phyloP scores from a whole-genome alignment of 2,888 invertebrate genomes.

The Scaptomyza cyrtandrae region DNA sequence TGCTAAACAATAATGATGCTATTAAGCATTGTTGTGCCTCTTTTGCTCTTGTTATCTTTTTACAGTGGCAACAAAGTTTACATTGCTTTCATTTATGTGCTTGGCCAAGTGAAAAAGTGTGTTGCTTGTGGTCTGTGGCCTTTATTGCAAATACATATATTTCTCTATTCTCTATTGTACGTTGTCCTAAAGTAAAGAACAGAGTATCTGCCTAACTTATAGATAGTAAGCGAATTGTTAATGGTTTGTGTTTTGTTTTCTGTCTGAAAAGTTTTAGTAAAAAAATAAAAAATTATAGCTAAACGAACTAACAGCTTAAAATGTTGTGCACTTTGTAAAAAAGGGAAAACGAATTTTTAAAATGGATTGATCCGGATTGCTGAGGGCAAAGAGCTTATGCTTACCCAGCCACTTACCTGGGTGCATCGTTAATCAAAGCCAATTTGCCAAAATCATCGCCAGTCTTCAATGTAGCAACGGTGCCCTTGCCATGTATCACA shows the following conservation, averaged over 20 bases:
- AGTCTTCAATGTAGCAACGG: slow-evolving; percentile 92
- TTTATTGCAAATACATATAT: slow-evolving; percentile 15
- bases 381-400: slow-evolving; percentile 4
- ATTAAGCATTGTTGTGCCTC: slow-evolving; percentile 31
- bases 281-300: slow-evolving; percentile 4
- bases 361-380: background rate
- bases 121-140: background rate
- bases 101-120: slow-evolving; percentile 32
- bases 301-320: slow-evolving; percentile 32
- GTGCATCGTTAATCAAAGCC: slow-evolving; percentile 93
- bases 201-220: slow-evolving; percentile 21
- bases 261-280: slow-evolving; percentile 40
- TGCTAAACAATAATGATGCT: slow-evolving; percentile 47
- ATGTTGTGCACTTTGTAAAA: slow-evolving; percentile 17
- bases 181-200: slow-evolving; percentile 13
- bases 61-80: slow-evolving; percentile 30
- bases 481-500: slow-evolving; percentile 93
- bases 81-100: slow-evolving; percentile 40
- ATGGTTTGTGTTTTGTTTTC: slow-evolving; percentile 12
- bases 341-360: slow-evolving; percentile 5
- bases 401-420: slow-evolving; percentile 86
- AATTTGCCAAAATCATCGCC: slow-evolving; percentile 95
- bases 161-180: slow-evolving; percentile 13
- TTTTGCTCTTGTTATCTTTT: slow-evolving; percentile 37
- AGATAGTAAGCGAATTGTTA: slow-evolving; percentile 38